phyloP scores from a whole-genome alignment of 2,888 invertebrate genomes.

The Brassicogethes aeneus region DNA sequence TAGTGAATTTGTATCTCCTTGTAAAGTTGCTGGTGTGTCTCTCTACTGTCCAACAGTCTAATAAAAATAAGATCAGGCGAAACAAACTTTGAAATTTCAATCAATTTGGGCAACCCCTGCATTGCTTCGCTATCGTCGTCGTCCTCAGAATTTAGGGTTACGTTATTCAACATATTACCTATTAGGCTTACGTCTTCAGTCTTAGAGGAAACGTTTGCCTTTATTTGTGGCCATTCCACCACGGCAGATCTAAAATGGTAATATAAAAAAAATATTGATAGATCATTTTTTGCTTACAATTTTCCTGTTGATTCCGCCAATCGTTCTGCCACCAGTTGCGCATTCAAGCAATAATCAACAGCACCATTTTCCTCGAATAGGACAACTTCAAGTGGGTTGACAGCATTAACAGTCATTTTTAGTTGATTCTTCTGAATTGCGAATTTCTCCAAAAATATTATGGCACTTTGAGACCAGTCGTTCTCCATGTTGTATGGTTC shows the following conservation, averaged over 20 bases:
- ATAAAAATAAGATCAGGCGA: constrained; percentile 31
- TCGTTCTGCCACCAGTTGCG: constrained; percentile 42
- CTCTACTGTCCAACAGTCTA: constrained; percentile 37
- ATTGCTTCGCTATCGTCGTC: constrained; percentile 15
- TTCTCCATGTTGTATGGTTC: constrained; percentile 34
- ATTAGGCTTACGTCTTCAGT: constrained; percentile 17
- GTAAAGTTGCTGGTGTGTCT: constrained; percentile 17
- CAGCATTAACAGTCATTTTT: constrained; percentile 36
- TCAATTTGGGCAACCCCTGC: constrained; percentile 13
- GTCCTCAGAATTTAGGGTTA: constrained; percentile 16
- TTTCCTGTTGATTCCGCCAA: constrained; percentile 45
- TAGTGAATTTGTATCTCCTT: constrained; percentile 26
- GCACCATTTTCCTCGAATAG: constrained; percentile 35
- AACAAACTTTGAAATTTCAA: constrained; percentile 27
- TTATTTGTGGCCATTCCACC: constrained; percentile 39
- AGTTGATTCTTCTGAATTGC: constrained; percentile 31
- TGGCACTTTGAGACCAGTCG: constrained; percentile 36
- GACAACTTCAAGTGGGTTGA: constrained; percentile 33
- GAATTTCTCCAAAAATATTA: constrained; percentile 34
- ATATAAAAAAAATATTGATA: constrained; percentile 3
- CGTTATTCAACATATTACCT: constrained; percentile 18
- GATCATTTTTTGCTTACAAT: constrained; percentile 36
- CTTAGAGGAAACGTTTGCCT: constrained; percentile 10
- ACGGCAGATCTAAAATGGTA: constrained; percentile 28
- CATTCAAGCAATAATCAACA: constrained; percentile 44